Conservation (phyloP, 2,888 invertebrate species). For the Ophraella communa region DNA sequence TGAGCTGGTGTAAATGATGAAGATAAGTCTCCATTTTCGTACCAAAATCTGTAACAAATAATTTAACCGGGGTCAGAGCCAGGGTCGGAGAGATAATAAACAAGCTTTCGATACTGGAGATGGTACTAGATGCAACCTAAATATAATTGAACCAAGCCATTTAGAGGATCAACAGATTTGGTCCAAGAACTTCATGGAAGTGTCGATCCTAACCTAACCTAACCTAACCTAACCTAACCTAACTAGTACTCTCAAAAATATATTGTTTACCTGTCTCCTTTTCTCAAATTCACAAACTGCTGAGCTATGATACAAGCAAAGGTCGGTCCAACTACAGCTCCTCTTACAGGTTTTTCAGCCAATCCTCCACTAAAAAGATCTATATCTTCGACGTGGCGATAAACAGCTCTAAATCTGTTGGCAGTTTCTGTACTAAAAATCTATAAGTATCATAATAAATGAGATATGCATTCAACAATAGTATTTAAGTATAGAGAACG, state of each 20-base stretch:
- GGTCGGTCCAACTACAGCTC: constrained; percentile 84
- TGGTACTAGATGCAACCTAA: no score
- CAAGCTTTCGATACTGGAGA: no score
- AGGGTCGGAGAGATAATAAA: no score
- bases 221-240: no score
- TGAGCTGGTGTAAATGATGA: constrained; percentile 80
- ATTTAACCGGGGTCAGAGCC: background rate
- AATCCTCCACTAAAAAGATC: constrained; percentile 85
- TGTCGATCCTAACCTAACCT: no score
- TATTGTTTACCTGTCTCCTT: constrained; percentile 65
- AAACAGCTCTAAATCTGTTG: constrained; percentile 65
- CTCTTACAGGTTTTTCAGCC: constrained; percentile 79
- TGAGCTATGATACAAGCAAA: constrained; percentile 89
- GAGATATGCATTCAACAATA: no score
- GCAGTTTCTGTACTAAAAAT: constrained; percentile 67
- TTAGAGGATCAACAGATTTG: no score
- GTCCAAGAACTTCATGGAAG: no score
- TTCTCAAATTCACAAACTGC: constrained; percentile 79
- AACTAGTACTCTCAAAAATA: no score
- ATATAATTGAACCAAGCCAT: no score
- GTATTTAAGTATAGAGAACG: no score
- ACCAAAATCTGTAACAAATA: constrained; percentile 70
- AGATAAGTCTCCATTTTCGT: constrained; percentile 78
- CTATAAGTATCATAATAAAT: no score
- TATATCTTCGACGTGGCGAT: constrained; percentile 77